A percentile compares a stretch with the other conserved stretches of the same genome.
Evolutionary conservation across 2,113 vertebrate species (phyloP).

Genomic region (Suncus etruscus): DNA sequence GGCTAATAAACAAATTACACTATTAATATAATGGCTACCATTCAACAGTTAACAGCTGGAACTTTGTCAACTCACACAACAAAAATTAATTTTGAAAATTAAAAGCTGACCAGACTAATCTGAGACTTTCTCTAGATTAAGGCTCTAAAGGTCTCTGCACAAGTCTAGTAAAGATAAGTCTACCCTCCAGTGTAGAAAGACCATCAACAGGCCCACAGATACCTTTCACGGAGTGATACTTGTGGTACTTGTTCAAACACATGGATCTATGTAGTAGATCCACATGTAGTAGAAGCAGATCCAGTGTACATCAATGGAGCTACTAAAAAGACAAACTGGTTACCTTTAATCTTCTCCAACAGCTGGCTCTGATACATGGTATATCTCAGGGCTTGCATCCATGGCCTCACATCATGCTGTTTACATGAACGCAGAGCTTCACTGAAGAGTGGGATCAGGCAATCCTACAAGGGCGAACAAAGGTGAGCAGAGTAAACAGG

Average conservation of each 20-base stretch:
- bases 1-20: background rate
- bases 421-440: slow-evolving; percentile 96
- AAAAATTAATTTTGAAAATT: background rate
- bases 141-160: background rate
- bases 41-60: background rate
- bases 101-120: too few species aligned
- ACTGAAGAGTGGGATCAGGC: slow-evolving; percentile 94
- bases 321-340: slow-evolving; percentile 53
- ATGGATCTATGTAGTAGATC: background rate
- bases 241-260: too few species aligned
- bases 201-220: background rate
- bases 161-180: background rate
- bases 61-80: background rate
- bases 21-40: background rate
- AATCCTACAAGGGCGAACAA: slow-evolving; percentile 89
- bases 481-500: background rate
- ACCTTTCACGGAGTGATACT: background rate
- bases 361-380: slow-evolving; percentile 94
- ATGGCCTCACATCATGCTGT: slow-evolving; percentile 96
- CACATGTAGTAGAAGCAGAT: background rate
- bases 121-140: too few species aligned
- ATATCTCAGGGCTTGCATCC: slow-evolving; percentile 96
- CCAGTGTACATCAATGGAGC: slow-evolving; percentile 3
- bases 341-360: slow-evolving; percentile 94
- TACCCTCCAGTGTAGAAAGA: background rate